Base-by-base conservation (phyloP, 2,113 vertebrate genomes). In the Hippocampus guttulatus region DNA sequence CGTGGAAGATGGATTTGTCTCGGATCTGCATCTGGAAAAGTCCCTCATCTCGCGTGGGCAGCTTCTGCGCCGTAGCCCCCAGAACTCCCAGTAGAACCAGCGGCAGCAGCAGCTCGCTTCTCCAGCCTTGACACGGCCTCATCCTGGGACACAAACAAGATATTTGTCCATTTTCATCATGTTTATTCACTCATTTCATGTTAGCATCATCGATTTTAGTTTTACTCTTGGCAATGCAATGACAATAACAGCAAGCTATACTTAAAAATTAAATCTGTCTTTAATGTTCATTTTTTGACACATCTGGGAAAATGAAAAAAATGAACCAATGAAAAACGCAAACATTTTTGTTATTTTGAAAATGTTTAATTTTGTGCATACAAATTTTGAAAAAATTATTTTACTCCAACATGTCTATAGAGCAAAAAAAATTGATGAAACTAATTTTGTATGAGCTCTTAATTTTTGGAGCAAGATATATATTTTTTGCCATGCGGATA, bases 21-120 rank as follows among this genome's bases (percentile, higher is more conserved):
- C 91, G 92, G 80, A 98, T 96, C 90, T 99, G 97, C 95, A 96
- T 96, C 90, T 99, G 97, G 81, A 98, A 99, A 75, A 98, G 94
- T 12, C 95, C 95, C 77, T 99, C 97, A 74, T 99, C 96, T 69
- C 97, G 93, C 1, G 97, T 99, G 47, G 97, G 97, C 14, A 99
- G 66, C 84, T 99, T 99, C 93, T 99, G 97, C 58, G 92, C 87
- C 83, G 83, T 80, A 5, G 88, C 89, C 60, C 81, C 60, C 0
- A 93, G 81, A 0, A 91, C 92, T 47, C 95, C 69, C 11, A 95
- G 78, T 85, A 94, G 76, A 60, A 90, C 70, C 70, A 95, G 91
- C 73, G 83, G 78, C 67, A 85, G 78, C 67, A 85, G 71, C 5
- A 47, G 23, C 12, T 40, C 63, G 16, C 23, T 27, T 14, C 73